phyloP scores from a whole-genome alignment of 2,113 vertebrate genomes.

The Protomyctophum bolini region DNA sequence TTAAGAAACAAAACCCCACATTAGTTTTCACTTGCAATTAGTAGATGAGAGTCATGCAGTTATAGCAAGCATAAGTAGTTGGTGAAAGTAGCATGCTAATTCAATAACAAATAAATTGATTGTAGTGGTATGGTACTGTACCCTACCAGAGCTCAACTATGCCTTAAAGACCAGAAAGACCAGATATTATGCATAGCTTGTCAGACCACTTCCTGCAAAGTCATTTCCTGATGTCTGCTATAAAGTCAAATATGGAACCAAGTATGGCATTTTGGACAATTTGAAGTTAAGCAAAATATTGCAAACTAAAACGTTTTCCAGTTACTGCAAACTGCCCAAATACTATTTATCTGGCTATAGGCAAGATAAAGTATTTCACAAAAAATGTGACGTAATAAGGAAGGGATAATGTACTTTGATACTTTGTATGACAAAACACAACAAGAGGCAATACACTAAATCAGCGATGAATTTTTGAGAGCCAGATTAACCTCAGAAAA shows the following conservation, averaged over 20 bases:
- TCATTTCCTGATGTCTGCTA: not conserved
- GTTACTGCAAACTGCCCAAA: no score
- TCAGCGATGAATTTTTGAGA: no score
- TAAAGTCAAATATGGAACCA: constrained; percentile 3
- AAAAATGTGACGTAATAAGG: no score
- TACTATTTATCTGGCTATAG: no score
- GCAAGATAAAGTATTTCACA: no score
- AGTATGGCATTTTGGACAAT: not conserved
- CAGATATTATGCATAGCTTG: not conserved
- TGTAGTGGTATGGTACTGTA: not conserved
- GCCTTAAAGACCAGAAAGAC: not conserved
- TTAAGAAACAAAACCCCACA: constrained; percentile 2
- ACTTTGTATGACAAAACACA: no score
- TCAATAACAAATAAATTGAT: constrained; percentile 3
- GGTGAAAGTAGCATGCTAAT: not conserved
- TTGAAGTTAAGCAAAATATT: constrained; percentile 1
- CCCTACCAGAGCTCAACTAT: not conserved
- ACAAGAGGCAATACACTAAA: no score
- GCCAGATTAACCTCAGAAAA: not conserved
- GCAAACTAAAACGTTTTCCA: not conserved
- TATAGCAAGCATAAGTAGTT: not conserved
- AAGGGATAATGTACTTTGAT: no score
- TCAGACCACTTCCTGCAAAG: not conserved
- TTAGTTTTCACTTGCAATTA: constrained; percentile 11
- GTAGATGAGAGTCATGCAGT: constrained; percentile 1